phyloP scores from a whole-genome alignment of 1,140 invertebrate species.

The Condylostylus longicornis region DNA sequence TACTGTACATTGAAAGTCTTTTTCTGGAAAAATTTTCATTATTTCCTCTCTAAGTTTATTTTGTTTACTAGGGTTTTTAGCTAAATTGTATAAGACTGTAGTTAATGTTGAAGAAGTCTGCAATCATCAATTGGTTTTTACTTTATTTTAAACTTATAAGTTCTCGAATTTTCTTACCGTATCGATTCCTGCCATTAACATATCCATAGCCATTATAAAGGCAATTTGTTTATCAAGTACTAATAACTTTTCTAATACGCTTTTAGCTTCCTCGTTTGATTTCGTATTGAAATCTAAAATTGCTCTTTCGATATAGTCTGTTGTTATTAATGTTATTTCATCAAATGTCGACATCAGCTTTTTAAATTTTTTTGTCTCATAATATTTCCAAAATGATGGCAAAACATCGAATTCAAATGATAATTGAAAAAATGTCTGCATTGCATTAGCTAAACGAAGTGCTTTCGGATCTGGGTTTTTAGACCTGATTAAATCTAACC shows the following conservation, averaged over 20 bases:
- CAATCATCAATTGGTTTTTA: background rate
- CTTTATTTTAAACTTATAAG: too few species aligned
- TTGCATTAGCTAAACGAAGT: slow-evolving; percentile 37
- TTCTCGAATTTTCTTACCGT: slow-evolving; percentile 39
- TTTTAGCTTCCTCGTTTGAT: slow-evolving; percentile 19
- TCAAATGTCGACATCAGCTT: slow-evolving; percentile 37
- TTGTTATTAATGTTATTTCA: slow-evolving; percentile 22
- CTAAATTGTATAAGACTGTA: slow-evolving; percentile 27
- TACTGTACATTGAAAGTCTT: slow-evolving; percentile 34
- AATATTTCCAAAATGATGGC: slow-evolving; percentile 45
- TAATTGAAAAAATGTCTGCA: slow-evolving; percentile 36
- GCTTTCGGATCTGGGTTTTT: slow-evolving; percentile 33
- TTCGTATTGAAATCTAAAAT: too few species aligned
- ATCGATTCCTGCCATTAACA: slow-evolving; percentile 60
- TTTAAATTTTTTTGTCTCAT: slow-evolving; percentile 39
- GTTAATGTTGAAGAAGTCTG: background rate
- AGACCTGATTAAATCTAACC: slow-evolving; percentile 31
- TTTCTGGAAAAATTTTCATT: slow-evolving; percentile 32
- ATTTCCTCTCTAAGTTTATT: slow-evolving; percentile 52
- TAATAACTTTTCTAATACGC: slow-evolving; percentile 38
- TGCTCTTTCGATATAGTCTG: slow-evolving; percentile 18
- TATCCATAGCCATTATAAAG: slow-evolving; percentile 50
- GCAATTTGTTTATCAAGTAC: slow-evolving; percentile 39
- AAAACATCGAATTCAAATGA: slow-evolving; percentile 43
- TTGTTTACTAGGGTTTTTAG: slow-evolving; percentile 55